Percentiles rank a stretch among this genome's conserved stretches.
phyloP scores from a whole-genome alignment of 2,797 vertebrate species.

The Chaenodraco wilsoni region DNA sequence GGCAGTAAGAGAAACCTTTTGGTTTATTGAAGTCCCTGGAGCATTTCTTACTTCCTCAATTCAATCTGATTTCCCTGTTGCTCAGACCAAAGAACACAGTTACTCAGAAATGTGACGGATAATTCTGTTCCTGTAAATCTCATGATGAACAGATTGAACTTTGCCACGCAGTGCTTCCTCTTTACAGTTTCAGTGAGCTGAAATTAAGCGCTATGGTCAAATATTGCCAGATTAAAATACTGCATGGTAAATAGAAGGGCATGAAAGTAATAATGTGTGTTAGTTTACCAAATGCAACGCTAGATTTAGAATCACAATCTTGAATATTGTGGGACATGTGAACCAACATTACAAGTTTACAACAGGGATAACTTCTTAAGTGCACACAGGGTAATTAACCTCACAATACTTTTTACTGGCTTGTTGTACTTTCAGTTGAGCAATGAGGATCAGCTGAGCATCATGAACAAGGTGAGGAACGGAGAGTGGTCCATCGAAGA shows the following conservation, averaged over 20 bases:
- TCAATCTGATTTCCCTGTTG: slow-evolving; percentile 38
- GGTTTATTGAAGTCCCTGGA: slow-evolving; percentile 2
- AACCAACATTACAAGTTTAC: neutral
- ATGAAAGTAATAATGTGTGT: neutral
- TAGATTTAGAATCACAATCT: neutral
- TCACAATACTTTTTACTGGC: too few species aligned
- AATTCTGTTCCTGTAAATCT: slow-evolving; percentile 34
- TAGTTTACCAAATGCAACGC: neutral
- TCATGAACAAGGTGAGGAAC: slow-evolving; percentile 85
- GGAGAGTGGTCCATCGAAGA: slow-evolving; percentile 84
- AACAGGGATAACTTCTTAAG: neutral
- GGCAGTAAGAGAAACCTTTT: neutral
- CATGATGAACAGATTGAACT: neutral
- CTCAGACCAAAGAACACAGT: neutral
- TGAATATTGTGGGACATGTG: neutral
- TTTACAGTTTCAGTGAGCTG: slow-evolving; percentile 7
- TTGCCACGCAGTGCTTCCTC: slow-evolving; percentile 21
- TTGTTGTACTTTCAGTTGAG: slow-evolving; percentile 74
- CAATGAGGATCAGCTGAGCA: slow-evolving; percentile 86
- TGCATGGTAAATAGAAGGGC: neutral
- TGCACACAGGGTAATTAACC: neutral
- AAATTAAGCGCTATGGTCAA: neutral
- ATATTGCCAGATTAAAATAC: neutral
- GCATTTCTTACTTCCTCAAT: slow-evolving; percentile 63
- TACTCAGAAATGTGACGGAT: slow-evolving; percentile 19